These are phyloP conservation scores for Pectinophora gossypiella DNA, from an alignment of 1,140 invertebrate species.

Conservation along the genomic window DNA sequence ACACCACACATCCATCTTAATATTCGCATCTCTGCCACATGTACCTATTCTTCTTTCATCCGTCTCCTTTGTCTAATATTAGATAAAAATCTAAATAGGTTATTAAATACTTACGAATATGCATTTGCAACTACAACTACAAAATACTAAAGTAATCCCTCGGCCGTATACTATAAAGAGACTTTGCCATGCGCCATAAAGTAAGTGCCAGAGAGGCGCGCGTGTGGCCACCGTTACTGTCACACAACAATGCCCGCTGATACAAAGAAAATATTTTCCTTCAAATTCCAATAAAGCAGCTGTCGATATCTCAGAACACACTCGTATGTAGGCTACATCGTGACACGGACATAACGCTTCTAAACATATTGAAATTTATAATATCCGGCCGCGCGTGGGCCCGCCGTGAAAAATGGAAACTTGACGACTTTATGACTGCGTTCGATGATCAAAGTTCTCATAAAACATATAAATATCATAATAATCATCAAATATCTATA, in stretches of 20 bases:
- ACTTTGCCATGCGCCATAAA: slow-evolving; percentile 40
- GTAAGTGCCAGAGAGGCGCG: slow-evolving; percentile 40
- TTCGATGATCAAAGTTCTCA: background rate
- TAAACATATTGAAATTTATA: slow-evolving; percentile 30
- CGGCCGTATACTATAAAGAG: slow-evolving; percentile 47
- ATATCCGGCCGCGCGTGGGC: slow-evolving; percentile 8
- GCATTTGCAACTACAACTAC: too few relatives aligned
- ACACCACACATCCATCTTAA: too few relatives aligned
- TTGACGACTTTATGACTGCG: slow-evolving; percentile 1
- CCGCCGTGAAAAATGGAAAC: slow-evolving; percentile 17
- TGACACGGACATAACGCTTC: slow-evolving; percentile 4
- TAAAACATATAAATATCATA: too few relatives aligned
- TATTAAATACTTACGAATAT: too few relatives aligned
- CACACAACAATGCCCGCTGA: slow-evolving; percentile 64
- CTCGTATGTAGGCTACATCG: slow-evolving; percentile 31
- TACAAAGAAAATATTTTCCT: slow-evolving; percentile 75
- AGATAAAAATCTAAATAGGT: too few relatives aligned
- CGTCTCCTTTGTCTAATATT: too few relatives aligned
- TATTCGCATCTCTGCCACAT: too few relatives aligned
- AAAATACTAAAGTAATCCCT: too few relatives aligned
- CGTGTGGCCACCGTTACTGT: slow-evolving; percentile 67
- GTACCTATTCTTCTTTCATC: too few relatives aligned
- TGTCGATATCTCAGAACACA: slow-evolving; percentile 41
- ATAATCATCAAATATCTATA: too few relatives aligned
- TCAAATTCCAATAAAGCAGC: slow-evolving; percentile 60